These are phyloP conservation scores for Apostichopus californicus DNA, from an alignment of 35 echinoderm and acorn worm species.

Conservation along the genomic window DNA sequence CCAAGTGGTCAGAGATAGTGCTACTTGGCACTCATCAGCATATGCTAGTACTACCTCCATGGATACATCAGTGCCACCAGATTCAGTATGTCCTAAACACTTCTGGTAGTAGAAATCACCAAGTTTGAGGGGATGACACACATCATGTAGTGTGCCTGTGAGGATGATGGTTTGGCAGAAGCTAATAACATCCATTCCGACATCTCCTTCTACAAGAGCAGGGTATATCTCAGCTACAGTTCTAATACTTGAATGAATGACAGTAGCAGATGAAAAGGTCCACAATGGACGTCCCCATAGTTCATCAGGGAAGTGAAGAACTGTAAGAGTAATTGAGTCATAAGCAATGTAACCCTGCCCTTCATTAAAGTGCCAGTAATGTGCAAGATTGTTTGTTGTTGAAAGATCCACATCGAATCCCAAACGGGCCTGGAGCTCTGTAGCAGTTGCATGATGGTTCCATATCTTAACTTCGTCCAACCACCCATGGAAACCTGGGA, in stretches of 20 bases:
- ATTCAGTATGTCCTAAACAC: slow-evolving; percentile 66
- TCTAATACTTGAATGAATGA: background rate
- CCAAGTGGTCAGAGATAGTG: slow-evolving; percentile 8
- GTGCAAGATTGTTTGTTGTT: slow-evolving; percentile 39
- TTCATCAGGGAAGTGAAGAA: slow-evolving; percentile 45
- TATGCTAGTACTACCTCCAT: slow-evolving; percentile 85
- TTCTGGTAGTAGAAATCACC: slow-evolving; percentile 64
- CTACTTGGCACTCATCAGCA: slow-evolving; percentile 64
- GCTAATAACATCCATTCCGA: background rate
- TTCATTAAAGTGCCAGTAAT: slow-evolving; percentile 78
- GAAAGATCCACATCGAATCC: slow-evolving; percentile 29
- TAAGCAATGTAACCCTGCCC: slow-evolving; percentile 68
- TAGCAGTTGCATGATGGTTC: slow-evolving; percentile 49
- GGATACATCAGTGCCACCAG: background rate
- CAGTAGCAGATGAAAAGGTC: slow-evolving; percentile 64
- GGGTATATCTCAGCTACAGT: slow-evolving; percentile 29
- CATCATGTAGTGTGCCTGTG: background rate
- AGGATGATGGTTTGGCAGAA: slow-evolving; percentile 12
- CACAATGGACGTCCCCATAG: slow-evolving; percentile 69
- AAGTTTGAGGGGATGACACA: slow-evolving; percentile 21
- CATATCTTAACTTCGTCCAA: slow-evolving; percentile 87
- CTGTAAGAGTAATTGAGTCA: slow-evolving; percentile 57
- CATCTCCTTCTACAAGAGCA: background rate
- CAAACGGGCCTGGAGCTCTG: slow-evolving; percentile 36
- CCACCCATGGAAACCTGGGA: slow-evolving; percentile 79